Evolutionary conservation across 2,888 invertebrate species (phyloP).

Genomic region (Nesidiocoris tenuis): DNA sequence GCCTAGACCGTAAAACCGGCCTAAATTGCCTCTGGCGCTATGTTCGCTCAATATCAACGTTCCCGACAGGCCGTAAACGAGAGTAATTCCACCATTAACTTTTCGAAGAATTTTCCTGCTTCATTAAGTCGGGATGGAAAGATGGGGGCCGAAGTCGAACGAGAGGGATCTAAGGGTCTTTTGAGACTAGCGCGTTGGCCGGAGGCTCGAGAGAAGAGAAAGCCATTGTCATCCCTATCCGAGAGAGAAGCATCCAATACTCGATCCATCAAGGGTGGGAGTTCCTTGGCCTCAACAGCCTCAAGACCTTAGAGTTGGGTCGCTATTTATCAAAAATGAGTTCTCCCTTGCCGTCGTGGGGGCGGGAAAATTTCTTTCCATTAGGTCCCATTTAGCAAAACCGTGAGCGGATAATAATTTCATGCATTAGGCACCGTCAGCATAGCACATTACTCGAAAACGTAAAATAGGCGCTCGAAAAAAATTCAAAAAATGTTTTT

Average conservation of each 20-base stretch:
- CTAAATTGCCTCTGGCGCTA: neutral
- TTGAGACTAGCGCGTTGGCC: neutral
- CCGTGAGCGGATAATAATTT: no score
- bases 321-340: constrained; percentile 38
- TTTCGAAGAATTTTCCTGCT: constrained; percentile 23
- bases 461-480: no score
- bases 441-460: no score
- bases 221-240: constrained; percentile 20
- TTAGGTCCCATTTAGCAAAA: constrained; percentile 29
- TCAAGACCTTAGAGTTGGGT: neutral
- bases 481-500: no score
- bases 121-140: constrained; percentile 22
- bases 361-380: constrained; percentile 24
- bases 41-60: neutral
- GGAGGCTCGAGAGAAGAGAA: neutral
- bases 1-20: no score
- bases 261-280: neutral
- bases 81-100: constrained; percentile 30
- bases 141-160: constrained; percentile 14
- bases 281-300: neutral
- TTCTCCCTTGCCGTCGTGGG: neutral
- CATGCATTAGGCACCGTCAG: no score
- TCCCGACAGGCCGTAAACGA: neutral
- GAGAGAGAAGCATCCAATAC: neutral
- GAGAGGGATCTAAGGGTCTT: constrained; percentile 24